Base-by-base conservation (phyloP, 2,113 vertebrate genomes). In the Hymenochirus boettgeri region DNA sequence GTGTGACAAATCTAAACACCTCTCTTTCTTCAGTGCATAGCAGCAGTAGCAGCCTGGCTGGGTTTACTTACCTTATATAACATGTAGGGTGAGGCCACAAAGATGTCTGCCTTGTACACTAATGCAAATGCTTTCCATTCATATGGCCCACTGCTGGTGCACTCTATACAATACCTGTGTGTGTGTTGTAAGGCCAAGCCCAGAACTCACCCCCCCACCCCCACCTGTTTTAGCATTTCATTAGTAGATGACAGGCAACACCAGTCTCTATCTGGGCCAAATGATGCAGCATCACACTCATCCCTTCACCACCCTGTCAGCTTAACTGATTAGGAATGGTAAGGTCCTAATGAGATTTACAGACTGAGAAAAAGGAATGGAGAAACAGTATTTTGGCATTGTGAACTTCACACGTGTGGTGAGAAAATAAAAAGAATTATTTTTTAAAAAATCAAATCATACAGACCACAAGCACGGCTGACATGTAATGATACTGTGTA, bases 1-100 rank as follows among this genome's bases (percentile, higher is more conserved):
- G 6, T 48, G 27, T 31, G 21, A 57, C 50, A 27, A 25, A 48
- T 48, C 13, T 26, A 57, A 29, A n/a, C 23, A 53, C 54, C 11
- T 39, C 37, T 57, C 26, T 26, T 21, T 35, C 37, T 15, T 33
- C 21, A 10, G 33, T 57, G 62, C 27, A 47, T 4, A n/a, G n/a
- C 54, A 57, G 42, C 62, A 65, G 22, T 13, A 52, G 11, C 23
- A 10, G 62, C 62, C 55, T 31, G 62, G 27, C 53, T 45, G 53
- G 62, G 54, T 65, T 65, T 57, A 57, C 62, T 65, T 57, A 65
- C 62, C 53, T 3, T 57, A 57, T 42, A 48, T 65, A 57, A 65
- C 39, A 65, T 65, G 62, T 42, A 65, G 62, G 54, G 62, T 53
- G 42, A 53, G 62, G 62, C 25, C 19, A 12, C n/a, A 37, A 23